Evolutionary conservation across 1,140 invertebrate genomes (phyloP).

Genomic region (Pseudomyrmex flavicornis): DNA sequence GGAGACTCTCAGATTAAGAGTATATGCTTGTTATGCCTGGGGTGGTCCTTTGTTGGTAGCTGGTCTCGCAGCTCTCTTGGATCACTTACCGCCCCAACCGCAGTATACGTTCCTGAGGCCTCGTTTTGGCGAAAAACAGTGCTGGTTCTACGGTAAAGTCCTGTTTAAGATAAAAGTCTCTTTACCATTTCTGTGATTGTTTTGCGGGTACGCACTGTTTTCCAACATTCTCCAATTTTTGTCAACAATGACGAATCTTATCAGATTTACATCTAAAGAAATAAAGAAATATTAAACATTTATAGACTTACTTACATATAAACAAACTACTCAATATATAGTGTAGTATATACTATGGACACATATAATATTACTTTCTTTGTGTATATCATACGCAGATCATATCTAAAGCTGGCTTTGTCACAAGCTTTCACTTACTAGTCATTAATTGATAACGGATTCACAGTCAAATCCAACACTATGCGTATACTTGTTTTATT

Average conservation of each 20-base stretch:
- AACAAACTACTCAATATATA: no score
- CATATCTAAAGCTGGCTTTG: no score
- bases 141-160: slow-evolving; percentile 91
- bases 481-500: no score
- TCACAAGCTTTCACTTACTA: no score
- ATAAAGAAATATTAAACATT: neutral
- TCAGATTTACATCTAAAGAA: slow-evolving; percentile 38
- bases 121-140: slow-evolving; percentile 90
- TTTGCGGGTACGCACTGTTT: neutral
- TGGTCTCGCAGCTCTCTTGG: slow-evolving; percentile 89
- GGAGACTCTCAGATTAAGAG: slow-evolving; percentile 90
- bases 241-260: slow-evolving; percentile 15
- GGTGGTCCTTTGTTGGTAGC: slow-evolving; percentile 91
- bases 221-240: slow-evolving; percentile 3
- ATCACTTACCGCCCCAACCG: slow-evolving; percentile 87
- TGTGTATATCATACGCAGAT: no score
- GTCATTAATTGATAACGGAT: no score
- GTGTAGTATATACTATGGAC: no score
- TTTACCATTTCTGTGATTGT: slow-evolving; percentile 47
- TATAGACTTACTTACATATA: no score
- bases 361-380: no score
- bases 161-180: neutral
- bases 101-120: slow-evolving; percentile 88
- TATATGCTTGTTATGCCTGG: slow-evolving; percentile 93
- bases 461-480: no score